These are phyloP conservation scores for Mus spicilegus DNA, from an alignment of 2,113 vertebrate genomes.

Conservation along the genomic window DNA sequence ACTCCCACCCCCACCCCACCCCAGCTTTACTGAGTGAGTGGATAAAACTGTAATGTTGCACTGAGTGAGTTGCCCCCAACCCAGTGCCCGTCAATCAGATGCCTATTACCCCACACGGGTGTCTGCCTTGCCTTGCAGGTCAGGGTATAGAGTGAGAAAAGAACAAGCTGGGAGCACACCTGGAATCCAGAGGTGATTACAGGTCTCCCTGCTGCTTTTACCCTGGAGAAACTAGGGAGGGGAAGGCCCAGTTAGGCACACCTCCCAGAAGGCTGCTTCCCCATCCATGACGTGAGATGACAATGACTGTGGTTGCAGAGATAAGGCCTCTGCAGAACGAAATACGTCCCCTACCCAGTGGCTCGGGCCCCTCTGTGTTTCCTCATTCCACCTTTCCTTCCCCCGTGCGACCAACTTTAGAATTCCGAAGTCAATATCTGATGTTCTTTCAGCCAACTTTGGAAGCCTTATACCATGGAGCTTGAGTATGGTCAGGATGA, in stretches of 20 bases:
- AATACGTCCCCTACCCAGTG: not conserved
- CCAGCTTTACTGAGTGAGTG: not conserved
- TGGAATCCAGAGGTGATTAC: not conserved
- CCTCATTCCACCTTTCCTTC: not conserved
- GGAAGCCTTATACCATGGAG: not conserved
- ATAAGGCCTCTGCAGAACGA: not conserved
- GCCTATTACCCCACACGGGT: not conserved
- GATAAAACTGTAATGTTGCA: not conserved
- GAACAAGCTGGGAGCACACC: constrained; percentile 35
- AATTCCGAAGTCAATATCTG: not conserved
- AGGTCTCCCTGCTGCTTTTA: constrained; percentile 25
- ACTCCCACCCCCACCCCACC: too few relatives aligned
- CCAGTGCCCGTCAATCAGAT: constrained; percentile 60
- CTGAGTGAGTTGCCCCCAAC: not conserved
- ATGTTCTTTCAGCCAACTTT: not conserved
- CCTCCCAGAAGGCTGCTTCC: not conserved
- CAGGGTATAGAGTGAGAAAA: constrained; percentile 18
- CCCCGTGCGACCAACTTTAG: not conserved
- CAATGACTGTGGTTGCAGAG: accelerated
- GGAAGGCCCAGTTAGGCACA: too few relatives aligned
- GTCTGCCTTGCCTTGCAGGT: constrained; percentile 43
- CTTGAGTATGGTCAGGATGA: not conserved
- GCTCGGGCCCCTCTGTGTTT: not conserved
- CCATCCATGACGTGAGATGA: accelerated
- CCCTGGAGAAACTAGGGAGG: not conserved